Percentiles rank a stretch among this genome's conserved stretches.
phyloP scores from a whole-genome alignment of 1,140 invertebrate species.

The Drosophila takahashii region DNA sequence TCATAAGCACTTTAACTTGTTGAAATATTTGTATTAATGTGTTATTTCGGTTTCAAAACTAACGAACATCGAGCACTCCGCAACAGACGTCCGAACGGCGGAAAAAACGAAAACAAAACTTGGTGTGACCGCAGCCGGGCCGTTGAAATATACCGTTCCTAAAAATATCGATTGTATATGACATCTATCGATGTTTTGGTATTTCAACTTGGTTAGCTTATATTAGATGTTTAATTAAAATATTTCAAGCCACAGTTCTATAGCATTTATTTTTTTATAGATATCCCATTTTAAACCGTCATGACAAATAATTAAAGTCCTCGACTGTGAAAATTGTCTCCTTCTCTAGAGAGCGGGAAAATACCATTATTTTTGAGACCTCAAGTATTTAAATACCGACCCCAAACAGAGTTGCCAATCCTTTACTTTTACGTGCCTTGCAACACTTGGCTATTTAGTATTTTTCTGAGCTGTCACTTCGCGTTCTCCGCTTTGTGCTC shows the following conservation, averaged over 20 bases:
- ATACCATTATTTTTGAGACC: background rate
- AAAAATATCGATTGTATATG: background rate
- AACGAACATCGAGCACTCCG: conserved; percentile 4
- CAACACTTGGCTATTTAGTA: conserved; percentile 4
- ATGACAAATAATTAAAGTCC: background rate
- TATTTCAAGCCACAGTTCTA: no score
- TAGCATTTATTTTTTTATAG: no score
- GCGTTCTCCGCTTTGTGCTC: conserved; percentile 26
- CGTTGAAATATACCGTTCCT: background rate
- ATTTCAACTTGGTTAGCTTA: background rate
- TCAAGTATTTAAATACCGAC: background rate
- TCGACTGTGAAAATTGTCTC: background rate
- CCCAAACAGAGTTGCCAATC: background rate
- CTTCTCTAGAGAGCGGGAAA: background rate
- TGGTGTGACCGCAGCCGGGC: background rate
- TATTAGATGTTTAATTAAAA: no score
- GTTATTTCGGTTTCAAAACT: conserved; percentile 3
- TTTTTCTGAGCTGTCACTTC: conserved; percentile 22
- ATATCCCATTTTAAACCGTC: no score
- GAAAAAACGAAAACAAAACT: conserved; percentile 35
- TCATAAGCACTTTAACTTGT: background rate
- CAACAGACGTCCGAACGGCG: conserved; percentile 8
- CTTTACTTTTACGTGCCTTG: background rate
- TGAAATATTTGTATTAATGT: background rate
- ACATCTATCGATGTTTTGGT: background rate